Percentiles rank a stretch among this genome's conserved stretches.
These are phyloP conservation scores for Ifrita kowaldi DNA, from an alignment of 2,113 vertebrate genomes.

Conservation along the genomic window DNA sequence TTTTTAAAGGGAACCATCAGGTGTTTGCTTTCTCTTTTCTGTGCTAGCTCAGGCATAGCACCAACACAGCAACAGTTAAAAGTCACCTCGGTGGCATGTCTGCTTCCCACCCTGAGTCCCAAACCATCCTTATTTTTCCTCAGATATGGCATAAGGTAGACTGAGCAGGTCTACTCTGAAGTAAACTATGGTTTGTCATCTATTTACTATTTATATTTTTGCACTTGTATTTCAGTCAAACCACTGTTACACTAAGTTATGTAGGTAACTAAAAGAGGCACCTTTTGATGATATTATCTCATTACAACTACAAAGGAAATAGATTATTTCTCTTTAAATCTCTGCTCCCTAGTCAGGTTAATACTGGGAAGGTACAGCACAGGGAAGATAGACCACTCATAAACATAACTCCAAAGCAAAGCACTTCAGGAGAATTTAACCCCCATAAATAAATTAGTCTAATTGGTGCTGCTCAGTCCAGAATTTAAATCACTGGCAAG, in stretches of 20 bases:
- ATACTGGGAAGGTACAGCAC: neutral
- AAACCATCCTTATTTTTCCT: neutral
- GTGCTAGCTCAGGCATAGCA: neutral
- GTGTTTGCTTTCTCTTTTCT: constrained; percentile 10
- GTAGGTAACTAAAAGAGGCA: neutral
- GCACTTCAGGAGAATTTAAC: neutral
- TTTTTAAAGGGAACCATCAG: constrained; percentile 35
- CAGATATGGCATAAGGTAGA: neutral
- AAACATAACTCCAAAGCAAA: neutral
- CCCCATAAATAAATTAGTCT: constrained; percentile 10
- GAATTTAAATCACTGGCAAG: neutral
- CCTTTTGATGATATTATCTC: neutral
- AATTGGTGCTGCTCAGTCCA: neutral
- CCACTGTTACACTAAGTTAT: neutral
- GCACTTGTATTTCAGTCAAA: neutral
- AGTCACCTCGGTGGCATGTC: neutral
- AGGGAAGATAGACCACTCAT: neutral
- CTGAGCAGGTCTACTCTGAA: neutral
- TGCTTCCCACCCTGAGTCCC: neutral
- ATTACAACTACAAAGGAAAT: neutral
- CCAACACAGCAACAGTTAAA: neutral
- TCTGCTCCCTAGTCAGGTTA: neutral
- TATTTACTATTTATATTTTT: neutral
- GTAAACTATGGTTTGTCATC: neutral
- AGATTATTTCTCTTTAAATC: neutral